phyloP scores from a whole-genome alignment of 2,888 invertebrate genomes.

The Acronicta alni region DNA sequence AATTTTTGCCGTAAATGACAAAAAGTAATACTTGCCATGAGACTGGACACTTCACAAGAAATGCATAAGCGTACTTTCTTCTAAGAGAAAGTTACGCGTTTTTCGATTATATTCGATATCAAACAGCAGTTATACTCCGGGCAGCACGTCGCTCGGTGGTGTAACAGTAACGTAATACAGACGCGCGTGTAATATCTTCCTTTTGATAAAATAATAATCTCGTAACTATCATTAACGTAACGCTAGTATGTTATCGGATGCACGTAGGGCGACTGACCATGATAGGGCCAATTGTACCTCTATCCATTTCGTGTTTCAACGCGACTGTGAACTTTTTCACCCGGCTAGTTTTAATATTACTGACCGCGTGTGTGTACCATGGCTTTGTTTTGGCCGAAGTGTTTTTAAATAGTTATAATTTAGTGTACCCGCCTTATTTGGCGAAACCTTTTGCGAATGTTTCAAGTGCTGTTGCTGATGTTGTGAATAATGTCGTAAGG shows the following conservation, averaged over 20 bases:
- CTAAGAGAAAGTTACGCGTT: slow-evolving; percentile 40
- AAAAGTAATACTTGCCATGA: no score
- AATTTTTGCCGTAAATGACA: background rate
- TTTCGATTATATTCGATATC: slow-evolving; percentile 27
- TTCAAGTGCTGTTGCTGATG: slow-evolving; percentile 50
- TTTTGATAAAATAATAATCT: slow-evolving; percentile 43
- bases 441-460: slow-evolving; percentile 62
- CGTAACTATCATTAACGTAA: slow-evolving; percentile 27
- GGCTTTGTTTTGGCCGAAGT: slow-evolving; percentile 80
- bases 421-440: slow-evolving; percentile 78
- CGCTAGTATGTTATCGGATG: slow-evolving; percentile 18
- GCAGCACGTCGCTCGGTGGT: slow-evolving; percentile 26
- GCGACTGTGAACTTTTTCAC: slow-evolving; percentile 70
- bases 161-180: slow-evolving; percentile 5
- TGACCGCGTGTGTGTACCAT: slow-evolving; percentile 79
- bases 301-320: slow-evolving; percentile 71
- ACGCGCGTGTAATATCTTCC: slow-evolving; percentile 27
- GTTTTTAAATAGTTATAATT: slow-evolving; percentile 77
- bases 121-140: slow-evolving; percentile 49
- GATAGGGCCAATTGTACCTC: slow-evolving; percentile 60
- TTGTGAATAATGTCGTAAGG: slow-evolving; percentile 56
- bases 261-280: slow-evolving; percentile 55
- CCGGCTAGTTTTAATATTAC: slow-evolving; percentile 72
- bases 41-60: background rate
- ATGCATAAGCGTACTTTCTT: slow-evolving; percentile 15